A percentile compares a stretch with the other conserved stretches of the same genome.
phyloP scores from a whole-genome alignment of 2,113 vertebrate species.

The Corythornis vintsioides region DNA sequence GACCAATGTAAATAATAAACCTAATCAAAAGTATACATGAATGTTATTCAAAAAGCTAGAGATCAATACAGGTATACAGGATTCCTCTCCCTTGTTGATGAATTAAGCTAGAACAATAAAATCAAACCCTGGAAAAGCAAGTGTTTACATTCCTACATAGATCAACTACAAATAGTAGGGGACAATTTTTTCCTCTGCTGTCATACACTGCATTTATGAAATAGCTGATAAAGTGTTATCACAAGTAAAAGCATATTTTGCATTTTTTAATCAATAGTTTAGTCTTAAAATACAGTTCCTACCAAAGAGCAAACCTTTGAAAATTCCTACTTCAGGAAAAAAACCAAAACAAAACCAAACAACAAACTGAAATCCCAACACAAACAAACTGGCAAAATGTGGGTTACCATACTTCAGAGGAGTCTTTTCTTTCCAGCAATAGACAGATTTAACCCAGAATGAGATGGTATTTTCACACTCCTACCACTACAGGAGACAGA shows the following conservation, averaged over 20 bases:
- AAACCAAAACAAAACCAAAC: background rate
- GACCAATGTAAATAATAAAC: background rate
- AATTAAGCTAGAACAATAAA: background rate
- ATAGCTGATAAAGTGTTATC: slow-evolving; percentile 20
- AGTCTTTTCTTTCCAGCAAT: background rate
- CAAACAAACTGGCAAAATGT: background rate
- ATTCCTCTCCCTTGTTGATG: background rate
- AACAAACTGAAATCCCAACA: too few species aligned
- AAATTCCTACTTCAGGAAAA: background rate
- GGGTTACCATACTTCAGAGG: background rate
- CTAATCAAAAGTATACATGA: background rate
- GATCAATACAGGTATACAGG: background rate
- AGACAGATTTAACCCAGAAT: background rate
- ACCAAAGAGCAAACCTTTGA: background rate
- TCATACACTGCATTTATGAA: background rate
- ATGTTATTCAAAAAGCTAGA: background rate
- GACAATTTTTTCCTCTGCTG: background rate
- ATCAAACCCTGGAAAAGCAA: background rate
- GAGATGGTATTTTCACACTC: background rate
- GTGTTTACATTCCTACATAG: slow-evolving; percentile 38
- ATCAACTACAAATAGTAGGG: slow-evolving; percentile 12
- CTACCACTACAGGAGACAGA: background rate
- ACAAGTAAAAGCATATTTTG: slow-evolving; percentile 41
- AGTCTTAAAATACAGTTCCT: slow-evolving; percentile 33
- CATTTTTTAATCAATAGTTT: slow-evolving; percentile 43